These are phyloP conservation scores for Drosophila insularis DNA, from an alignment of 1,140 invertebrate species.

Conservation along the genomic window DNA sequence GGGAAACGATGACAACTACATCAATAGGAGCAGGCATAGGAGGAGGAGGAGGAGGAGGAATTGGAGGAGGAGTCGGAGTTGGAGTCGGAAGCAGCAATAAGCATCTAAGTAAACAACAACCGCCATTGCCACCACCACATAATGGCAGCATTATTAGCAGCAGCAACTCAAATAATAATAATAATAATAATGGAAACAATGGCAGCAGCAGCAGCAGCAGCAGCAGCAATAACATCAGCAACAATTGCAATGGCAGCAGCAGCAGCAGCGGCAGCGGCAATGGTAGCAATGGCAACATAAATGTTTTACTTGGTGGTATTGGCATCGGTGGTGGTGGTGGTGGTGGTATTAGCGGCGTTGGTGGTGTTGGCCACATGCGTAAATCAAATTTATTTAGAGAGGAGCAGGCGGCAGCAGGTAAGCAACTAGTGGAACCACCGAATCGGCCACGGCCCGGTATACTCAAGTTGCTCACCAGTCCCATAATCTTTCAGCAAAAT, in stretches of 20 bases:
- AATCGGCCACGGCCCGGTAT: conserved; percentile 67
- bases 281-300: conserved; percentile 51
- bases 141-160: background rate
- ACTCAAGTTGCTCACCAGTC: conserved; percentile 80
- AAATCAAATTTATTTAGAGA: conserved; percentile 64
- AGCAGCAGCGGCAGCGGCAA: conserved; percentile 8
- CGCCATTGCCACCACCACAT: background rate
- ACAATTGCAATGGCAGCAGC: background rate
- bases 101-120: background rate
- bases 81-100: background rate
- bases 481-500: conserved; percentile 82
- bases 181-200: conserved; percentile 20
- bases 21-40: background rate
- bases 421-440: conserved; percentile 62
- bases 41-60: too few species aligned
- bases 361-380: conserved; percentile 36
- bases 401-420: conserved; percentile 46
- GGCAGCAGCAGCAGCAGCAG: background rate
- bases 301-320: conserved; percentile 32
- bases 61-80: too few species aligned
- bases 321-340: conserved; percentile 20
- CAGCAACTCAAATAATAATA: conserved; percentile 28
- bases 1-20: background rate
- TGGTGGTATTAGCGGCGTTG: background rate
- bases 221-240: background rate